Evolutionary conservation across 2,888 invertebrate genomes (phyloP), one percentile per base, ranked within the genome.

Genomic region (Ennomos erosarius): DNA sequence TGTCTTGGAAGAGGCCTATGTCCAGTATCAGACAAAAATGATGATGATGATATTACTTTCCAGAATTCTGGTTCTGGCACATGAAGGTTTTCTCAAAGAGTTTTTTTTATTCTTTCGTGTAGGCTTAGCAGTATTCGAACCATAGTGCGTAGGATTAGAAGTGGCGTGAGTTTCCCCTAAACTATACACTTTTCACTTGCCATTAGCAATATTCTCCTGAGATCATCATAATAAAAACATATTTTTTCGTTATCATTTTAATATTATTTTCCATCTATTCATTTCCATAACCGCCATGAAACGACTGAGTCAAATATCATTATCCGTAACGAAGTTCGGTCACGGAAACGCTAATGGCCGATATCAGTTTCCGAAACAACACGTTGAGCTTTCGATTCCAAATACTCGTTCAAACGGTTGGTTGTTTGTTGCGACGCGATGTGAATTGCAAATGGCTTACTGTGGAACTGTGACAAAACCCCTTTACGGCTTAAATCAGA

Each of bases 351-450:
- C 37, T 44, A 50, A 35, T 39, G 49, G 44, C 33, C 45, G 34
- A 34, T 50, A 39, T 45, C 44, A 35, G 50, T 40, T 50, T 52
- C 51, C 70, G 67, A 64, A 75, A 75, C 74, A 75, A 75, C 76
- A 75, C 75, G 79, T 78, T 74, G 79, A 75, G 69, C 75, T 70
- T 68, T 68, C 74, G 76, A 75, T 79, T 75, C 73, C 79, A 78
- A 75, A 79, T 67, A 76, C 67, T 60, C 67, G 75, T 67, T 75
- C 74, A 76, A 76, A 74, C 68, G 71, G 68, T 73, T 73, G 75
- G 73, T 73, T 78, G 71, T 76, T 78, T 78, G 76, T 71, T 74
- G 68, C 73, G 65, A 76, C 72, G 74, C 71, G 71, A 62, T 76
- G 72, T 73, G 79, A 79, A 81, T 81, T 78, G 72, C 74, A 81